Base-by-base conservation (phyloP, 2,797 vertebrate species). In the Ctenopoma kingsleyae region DNA sequence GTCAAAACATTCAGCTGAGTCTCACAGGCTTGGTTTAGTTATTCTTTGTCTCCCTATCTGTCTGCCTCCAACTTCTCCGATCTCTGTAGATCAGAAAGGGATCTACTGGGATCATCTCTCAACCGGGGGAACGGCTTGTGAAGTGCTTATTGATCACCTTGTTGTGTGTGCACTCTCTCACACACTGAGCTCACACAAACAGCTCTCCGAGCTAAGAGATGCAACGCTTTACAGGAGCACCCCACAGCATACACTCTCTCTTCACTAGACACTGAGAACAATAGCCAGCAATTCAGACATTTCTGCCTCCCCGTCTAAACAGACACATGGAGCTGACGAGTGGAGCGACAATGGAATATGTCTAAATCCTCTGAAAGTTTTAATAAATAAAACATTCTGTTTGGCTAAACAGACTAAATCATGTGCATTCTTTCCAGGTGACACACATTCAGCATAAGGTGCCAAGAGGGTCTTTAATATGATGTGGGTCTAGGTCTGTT, bases 111-210 rank as follows among this genome's bases (percentile, higher is more conserved):
- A 91, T 91, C 76, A 58, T 80, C 82, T 88, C 90, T 82, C 72
- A 68, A 53, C 69, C 12, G n/a, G 73, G 71, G 66, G 82, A 82
- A 84, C 70, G 80, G 86, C 74, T 79, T 72, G 81, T 83, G 87
- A 89, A 93, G 89, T 88, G 89, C 87, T 92, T 91, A 93, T 93
- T 88, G 92, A 93, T 93, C 90, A 91, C 84, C 79, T 74, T 82
- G 83, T 91, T 87, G 87, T 88, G 87, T 88, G 88, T 84, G 83
- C 78, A 59, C 86, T 78, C 78, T 81, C 67, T 58, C 81, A 60
- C 83, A 74, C 58, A 47, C 74, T 55, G 70, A 79, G 78, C 81
- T 87, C 90, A 78, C 84, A 84, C 83, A 86, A 83, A 86, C 75
- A 80, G 69, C 79, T 67, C 74, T 71, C 72, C 55, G 12, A 80